Conservation (phyloP, 2,888 invertebrate species). For the Brachynemurus nebulosus region DNA sequence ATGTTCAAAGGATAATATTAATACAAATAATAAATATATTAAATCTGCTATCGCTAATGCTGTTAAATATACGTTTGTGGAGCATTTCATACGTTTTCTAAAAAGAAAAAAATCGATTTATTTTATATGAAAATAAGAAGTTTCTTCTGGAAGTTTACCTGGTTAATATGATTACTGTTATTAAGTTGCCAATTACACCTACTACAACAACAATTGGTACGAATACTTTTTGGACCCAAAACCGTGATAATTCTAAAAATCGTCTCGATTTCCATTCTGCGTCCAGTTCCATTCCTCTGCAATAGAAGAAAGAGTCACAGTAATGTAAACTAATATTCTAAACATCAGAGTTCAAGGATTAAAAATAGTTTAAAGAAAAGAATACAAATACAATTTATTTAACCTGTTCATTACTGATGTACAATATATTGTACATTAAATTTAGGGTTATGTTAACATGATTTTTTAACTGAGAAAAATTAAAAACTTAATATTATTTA, state of each 20-base stretch:
- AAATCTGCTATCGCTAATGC: slow-evolving; percentile 58
- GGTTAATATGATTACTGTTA: slow-evolving; percentile 40
- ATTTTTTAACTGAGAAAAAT: no score
- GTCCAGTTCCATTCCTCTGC: no score
- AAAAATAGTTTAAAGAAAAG: no score
- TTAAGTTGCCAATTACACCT: slow-evolving; percentile 53
- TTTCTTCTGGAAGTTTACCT: slow-evolving; percentile 33
- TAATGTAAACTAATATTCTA: no score
- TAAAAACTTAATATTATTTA: no score
- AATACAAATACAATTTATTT: no score
- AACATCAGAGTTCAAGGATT: no score
- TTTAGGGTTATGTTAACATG: no score
- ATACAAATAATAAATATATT: slow-evolving; percentile 49
- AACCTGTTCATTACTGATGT: no score
- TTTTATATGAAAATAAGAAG: not conserved
- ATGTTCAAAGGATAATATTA: slow-evolving; percentile 46
- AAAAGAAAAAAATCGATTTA: slow-evolving; percentile 16
- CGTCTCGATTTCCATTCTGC: slow-evolving; percentile 14
- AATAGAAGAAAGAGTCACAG: no score
- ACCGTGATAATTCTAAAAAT: slow-evolving; percentile 31
- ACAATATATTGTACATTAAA: no score
- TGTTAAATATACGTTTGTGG: slow-evolving; percentile 60
- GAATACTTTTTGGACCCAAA: slow-evolving; percentile 45
- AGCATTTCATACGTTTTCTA: slow-evolving; percentile 54
- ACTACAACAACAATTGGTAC: slow-evolving; percentile 49